Base-by-base conservation (phyloP, 2,888 invertebrate genomes). In the Pherbina coryleti region DNA sequence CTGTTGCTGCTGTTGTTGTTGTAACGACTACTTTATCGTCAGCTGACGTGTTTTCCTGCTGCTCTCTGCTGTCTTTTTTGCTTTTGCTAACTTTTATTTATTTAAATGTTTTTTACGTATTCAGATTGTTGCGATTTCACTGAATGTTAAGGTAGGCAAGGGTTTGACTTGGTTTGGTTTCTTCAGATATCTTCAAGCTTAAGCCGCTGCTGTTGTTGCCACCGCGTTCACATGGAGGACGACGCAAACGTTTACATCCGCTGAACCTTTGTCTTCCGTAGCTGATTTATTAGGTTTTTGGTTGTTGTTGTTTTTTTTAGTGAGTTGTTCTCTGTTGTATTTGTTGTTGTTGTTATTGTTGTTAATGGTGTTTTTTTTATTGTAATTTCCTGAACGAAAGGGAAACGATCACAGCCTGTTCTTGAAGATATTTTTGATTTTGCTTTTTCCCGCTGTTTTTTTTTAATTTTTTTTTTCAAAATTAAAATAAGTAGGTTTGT, bases 231-330 rank as follows among this genome's bases (percentile, higher is more conserved):
- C 64, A 34, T 14, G 7, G 64, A 67, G 25, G 74, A 79, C 49
- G 76, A 76, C 82, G 83, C 81, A 84, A 85, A 83, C 83, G 84
- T 85, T 82, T 82, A 85, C 86, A 85, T 85, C 85, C 86, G 85
- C 72, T 70, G 25, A 57, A 73, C 55, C 22, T 51, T 67, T 25
- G 69, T 82, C 84, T 86, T 37, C 37, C 31, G 28, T 67, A 49
- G 60, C 84, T 85, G 86, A 85, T 85, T 85, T 86, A 85, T 85
- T 85, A 84, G 79, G 55, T 80, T 77, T 64, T 76, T 77, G n/a
- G 57, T n/a, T 19, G 51, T 76, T 80, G 67, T 62, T 78, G 75
- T 76, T 44, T 69, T 60, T 70, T 8, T 64, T 66, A 57, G 25
- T 64, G 73, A 19, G 57, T 78, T 51, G 57, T 75, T 79, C 57